A percentile compares a stretch with the other conserved stretches of the same genome.
These are phyloP conservation scores for Labroides dimidiatus DNA, from an alignment of 2,797 vertebrate species.

Conservation along the genomic window DNA sequence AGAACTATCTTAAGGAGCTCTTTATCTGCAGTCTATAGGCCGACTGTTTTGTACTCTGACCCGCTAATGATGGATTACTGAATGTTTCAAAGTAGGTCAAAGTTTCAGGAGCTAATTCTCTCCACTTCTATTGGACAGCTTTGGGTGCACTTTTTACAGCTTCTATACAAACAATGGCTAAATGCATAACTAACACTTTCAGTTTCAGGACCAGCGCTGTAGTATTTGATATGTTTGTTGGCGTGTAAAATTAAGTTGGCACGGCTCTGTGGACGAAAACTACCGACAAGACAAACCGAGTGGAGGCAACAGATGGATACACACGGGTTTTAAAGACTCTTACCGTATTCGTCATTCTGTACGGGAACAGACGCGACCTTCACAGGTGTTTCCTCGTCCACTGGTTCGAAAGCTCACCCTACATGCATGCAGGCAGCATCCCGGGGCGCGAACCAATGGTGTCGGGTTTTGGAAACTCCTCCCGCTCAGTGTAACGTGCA, in stretches of 20 bases:
- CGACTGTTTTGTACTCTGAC: constrained; percentile 37
- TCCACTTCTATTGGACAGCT: background rate
- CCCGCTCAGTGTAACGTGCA: constrained; percentile 21
- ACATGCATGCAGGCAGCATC: background rate
- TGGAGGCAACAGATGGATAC: background rate
- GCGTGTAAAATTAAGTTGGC: background rate
- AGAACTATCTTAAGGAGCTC: no score
- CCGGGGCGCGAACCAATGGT: constrained; percentile 64
- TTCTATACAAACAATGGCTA: background rate
- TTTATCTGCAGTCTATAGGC: background rate
- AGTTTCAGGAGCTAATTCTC: constrained; percentile 17
- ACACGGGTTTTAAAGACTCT: background rate
- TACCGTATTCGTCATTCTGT: constrained; percentile 60
- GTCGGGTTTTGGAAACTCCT: constrained; percentile 66
- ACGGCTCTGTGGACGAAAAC: no score
- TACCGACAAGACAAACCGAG: background rate
- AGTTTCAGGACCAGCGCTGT: background rate
- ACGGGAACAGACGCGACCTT: background rate
- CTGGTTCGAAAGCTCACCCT: constrained; percentile 5
- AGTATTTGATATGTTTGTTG: background rate
- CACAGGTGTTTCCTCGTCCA: background rate
- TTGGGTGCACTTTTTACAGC: background rate
- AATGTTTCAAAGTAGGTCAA: constrained; percentile 29
- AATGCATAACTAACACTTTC: background rate
- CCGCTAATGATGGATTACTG: background rate